Evolutionary conservation across 2,113 vertebrate species (phyloP), one percentile per base, ranked within the genome.

Genomic region (Camarhynchus parvulus): DNA sequence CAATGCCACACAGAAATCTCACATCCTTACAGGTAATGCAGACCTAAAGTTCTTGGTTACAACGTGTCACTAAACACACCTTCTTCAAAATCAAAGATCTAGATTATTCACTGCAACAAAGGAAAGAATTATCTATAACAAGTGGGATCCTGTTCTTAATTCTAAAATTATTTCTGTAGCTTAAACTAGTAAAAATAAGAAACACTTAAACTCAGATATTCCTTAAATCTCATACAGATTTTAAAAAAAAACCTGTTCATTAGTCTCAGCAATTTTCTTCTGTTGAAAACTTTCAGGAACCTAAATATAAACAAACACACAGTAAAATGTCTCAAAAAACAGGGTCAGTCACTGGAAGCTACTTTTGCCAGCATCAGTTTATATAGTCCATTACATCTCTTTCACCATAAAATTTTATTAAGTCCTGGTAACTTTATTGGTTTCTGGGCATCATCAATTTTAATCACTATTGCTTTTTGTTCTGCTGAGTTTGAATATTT

Each of bases 391-490:
- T 84, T 87, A 61, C 15, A 79, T 76, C 68, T 76, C 46, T 86
- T 94, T 56, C 2, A 0, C 16, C 47, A n/a, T 84, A 63, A 91
- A 55, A 76, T 87, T 81, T 79, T 64, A 94, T 73, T 83, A 69
- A 88, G 50, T 82, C 22, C 17, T 58, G 10, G 22, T 22, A 68
- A 72, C 68, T 95, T 68, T 87, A 24, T 25, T 72, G 17, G 33
- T 93, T 91, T 91, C 67, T 94, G 53, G 18, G n/a, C 84, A 49
- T 61, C 66, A 91, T 56, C 33, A 64, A 25, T 87, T 96, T 85
- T 85, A 91, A 90, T 83, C 78, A 76, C 22, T 61, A 68, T 4
- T 68, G 27, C 2, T 8, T 49, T 49, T 52, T 44, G 52, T 72
- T 23, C 22, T 62, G 4, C 77, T 33, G 75, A 69, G 44, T 76